Conservation (phyloP, 1,140 invertebrate genomes). For the Drosophila navojoa region DNA sequence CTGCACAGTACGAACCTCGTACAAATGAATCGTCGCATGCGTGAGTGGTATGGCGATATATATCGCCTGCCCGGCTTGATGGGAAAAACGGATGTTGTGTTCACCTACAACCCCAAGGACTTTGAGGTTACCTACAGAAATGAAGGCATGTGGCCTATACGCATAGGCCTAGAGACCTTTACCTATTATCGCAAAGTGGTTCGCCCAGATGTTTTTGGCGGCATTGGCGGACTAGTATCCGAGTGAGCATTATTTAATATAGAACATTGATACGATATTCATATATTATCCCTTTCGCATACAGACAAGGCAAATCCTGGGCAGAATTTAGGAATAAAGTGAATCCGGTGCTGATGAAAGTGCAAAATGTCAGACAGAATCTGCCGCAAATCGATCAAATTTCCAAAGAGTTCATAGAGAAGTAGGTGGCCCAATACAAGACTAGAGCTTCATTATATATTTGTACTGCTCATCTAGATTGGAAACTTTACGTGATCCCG, state of each 20-base stretch:
- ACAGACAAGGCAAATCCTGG: constrained; percentile 68
- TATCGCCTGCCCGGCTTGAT: constrained; percentile 64
- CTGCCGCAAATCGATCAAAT: constrained; percentile 66
- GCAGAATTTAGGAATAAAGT: constrained; percentile 70
- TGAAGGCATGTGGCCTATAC: constrained; percentile 79
- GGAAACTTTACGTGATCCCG: constrained; percentile 83
- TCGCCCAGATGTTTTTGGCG: constrained; percentile 68
- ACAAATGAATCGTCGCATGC: constrained; percentile 59
- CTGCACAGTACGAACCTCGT: constrained; percentile 59
- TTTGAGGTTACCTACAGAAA: constrained; percentile 70
- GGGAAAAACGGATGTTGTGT: constrained; percentile 68
- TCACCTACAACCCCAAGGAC: constrained; percentile 70
- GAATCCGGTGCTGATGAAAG: constrained; percentile 72
- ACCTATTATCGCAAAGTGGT: constrained; percentile 67
- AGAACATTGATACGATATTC: background rate
- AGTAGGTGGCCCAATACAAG: constrained; percentile 23
- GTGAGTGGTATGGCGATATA: constrained; percentile 69
- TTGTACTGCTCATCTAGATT: constrained; percentile 79
- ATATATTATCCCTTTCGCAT: background rate
- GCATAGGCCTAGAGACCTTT: constrained; percentile 67
- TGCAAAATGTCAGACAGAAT: constrained; percentile 67
- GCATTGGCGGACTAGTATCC: constrained; percentile 61
- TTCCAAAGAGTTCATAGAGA: constrained; percentile 63
- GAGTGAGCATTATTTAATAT: constrained; percentile 45
- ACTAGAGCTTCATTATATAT: background rate